These are phyloP conservation scores for Anthophora plumipes DNA, from an alignment of 2,888 invertebrate genomes.

Conservation along the genomic window DNA sequence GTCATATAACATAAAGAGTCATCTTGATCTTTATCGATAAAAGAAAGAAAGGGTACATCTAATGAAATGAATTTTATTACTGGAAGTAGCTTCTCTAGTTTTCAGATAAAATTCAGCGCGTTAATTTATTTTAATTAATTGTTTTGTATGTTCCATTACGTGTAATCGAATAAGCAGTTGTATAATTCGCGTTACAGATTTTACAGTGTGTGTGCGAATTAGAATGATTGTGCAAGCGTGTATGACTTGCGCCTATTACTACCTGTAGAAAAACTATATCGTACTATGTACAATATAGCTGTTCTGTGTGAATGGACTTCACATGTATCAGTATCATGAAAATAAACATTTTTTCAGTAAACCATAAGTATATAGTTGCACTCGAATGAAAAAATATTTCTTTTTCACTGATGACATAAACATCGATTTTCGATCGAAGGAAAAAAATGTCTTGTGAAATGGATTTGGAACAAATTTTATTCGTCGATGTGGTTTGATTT, in stretches of 20 bases:
- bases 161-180: constrained; percentile 75
- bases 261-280: constrained; percentile 73
- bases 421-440: background rate
- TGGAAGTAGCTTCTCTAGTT: constrained; percentile 60
- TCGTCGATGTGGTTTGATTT: constrained; percentile 69
- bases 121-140: constrained; percentile 82
- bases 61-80: constrained; percentile 53
- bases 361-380: constrained; percentile 12
- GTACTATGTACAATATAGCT: constrained; percentile 80
- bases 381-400: background rate
- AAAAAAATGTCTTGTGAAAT: background rate
- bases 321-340: constrained; percentile 79
- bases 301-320: constrained; percentile 75
- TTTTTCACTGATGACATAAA: background rate
- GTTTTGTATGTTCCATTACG: constrained; percentile 81
- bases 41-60: constrained; percentile 14
- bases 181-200: constrained; percentile 62
- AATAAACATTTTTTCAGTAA: constrained; percentile 83
- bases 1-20: constrained; percentile 63
- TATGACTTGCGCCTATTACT: constrained; percentile 57
- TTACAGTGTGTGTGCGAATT: constrained; percentile 60
- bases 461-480: constrained; percentile 65
- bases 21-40: constrained; percentile 31
- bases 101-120: constrained; percentile 69
- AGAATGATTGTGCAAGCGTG: constrained; percentile 60